A percentile compares a stretch with the other conserved stretches of the same genome.
Evolutionary conservation across 2,797 vertebrate species (phyloP).

Genomic region (Clarias laeviceps): DNA sequence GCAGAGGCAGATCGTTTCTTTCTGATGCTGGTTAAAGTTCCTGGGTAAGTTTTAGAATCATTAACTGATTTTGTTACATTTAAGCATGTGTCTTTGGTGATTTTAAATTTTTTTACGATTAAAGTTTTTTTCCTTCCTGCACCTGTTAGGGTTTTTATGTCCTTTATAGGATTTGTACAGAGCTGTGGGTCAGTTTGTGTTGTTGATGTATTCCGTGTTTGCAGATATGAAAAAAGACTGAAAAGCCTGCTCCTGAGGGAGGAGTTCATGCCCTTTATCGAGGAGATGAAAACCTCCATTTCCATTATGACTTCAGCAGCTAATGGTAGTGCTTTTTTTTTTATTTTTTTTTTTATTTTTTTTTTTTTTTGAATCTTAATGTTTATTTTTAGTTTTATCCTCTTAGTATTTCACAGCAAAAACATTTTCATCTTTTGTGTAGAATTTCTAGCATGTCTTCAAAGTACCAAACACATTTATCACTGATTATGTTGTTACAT

Average conservation of each 20-base stretch:
- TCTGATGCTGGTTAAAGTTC: slow-evolving; percentile 76
- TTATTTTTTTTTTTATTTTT: not conserved
- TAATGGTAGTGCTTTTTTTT: slow-evolving; percentile 65
- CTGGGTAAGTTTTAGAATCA: slow-evolving; percentile 66
- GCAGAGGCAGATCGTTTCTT: slow-evolving; percentile 81
- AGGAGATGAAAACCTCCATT: slow-evolving; percentile 73
- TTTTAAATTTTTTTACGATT: not conserved
- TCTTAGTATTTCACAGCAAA: not conserved
- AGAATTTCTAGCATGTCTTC: not conserved
- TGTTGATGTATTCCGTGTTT: slow-evolving; percentile 26
- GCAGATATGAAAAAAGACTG: slow-evolving; percentile 77
- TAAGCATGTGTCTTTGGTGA: not conserved
- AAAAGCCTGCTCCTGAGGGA: slow-evolving; percentile 79
- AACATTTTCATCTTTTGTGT: not conserved
- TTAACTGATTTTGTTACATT: not conserved
- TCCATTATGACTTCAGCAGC: slow-evolving; percentile 75
- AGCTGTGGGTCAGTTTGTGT: not conserved
- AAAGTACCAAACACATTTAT: not conserved
- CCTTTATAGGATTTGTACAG: not conserved
- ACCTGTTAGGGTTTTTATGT: not conserved
- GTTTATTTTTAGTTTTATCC: not conserved
- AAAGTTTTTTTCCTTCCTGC: not conserved
- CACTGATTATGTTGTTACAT: not conserved
- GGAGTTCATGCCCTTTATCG: slow-evolving; percentile 81
- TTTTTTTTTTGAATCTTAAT: not conserved